Evolutionary conservation across 2,113 vertebrate species (phyloP).

Genomic region (Coryphaenoides rupestris): DNA sequence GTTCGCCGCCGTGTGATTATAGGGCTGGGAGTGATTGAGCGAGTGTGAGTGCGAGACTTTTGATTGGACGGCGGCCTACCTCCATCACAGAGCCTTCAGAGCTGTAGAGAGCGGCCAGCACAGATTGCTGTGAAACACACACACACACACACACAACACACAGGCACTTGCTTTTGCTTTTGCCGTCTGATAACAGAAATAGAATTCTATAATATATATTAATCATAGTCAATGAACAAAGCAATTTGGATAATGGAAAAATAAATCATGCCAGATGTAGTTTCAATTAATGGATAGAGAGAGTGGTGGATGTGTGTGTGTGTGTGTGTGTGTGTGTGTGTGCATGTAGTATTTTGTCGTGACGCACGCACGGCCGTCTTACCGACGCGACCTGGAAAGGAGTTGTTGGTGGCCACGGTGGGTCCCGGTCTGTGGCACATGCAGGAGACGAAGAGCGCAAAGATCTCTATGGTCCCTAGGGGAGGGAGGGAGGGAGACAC

Average conservation of each 20-base stretch:
- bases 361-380: slow-evolving; percentile 41
- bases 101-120: slow-evolving; percentile 92
- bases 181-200: neutral
- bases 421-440: slow-evolving; percentile 97
- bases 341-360: too few relatives aligned
- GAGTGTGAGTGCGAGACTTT: neutral
- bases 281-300: too few relatives aligned
- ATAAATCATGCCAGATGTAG: too few relatives aligned
- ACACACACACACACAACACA: slow-evolving; percentile 23
- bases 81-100: slow-evolving; percentile 98
- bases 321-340: too few relatives aligned
- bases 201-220: neutral
- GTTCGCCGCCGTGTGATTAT: too few relatives aligned
- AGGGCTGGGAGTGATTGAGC: too few relatives aligned
- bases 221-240: neutral
- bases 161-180: slow-evolving; percentile 1
- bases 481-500: neutral
- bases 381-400: slow-evolving; percentile 96
- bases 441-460: slow-evolving; percentile 94
- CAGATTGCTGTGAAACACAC: slow-evolving; percentile 83
- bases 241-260: too few relatives aligned
- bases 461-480: slow-evolving; percentile 95
- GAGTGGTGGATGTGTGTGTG: too few relatives aligned
- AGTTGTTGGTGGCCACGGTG: slow-evolving; percentile 96
- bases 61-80: slow-evolving; percentile 65